phyloP scores from a whole-genome alignment of 2,888 invertebrate genomes.

The Cephus pygmeus region DNA sequence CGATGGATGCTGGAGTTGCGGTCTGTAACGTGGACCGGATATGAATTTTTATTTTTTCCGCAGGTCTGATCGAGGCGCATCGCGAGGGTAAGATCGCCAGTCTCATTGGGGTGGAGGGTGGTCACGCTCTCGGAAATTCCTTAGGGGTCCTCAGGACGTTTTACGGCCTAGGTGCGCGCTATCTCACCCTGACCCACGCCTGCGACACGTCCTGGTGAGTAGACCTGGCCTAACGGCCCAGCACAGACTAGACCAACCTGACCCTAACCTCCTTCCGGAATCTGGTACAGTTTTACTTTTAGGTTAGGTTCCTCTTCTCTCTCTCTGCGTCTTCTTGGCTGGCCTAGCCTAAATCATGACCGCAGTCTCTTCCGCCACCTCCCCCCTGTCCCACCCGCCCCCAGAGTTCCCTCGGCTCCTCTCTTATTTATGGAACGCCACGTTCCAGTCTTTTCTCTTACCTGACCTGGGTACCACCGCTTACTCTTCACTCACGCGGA shows the following conservation, averaged over 20 bases:
- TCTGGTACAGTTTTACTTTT: constrained; percentile 6
- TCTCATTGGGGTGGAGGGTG: constrained; percentile 91
- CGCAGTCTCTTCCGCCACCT: no score
- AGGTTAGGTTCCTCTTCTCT: constrained; percentile 4
- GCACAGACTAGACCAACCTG: no score
- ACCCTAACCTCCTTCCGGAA: no score
- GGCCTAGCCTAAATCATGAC: no score
- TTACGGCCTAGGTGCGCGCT: constrained; percentile 88
- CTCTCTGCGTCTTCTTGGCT: neutral
- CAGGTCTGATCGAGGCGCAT: constrained; percentile 79
- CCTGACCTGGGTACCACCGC: no score
- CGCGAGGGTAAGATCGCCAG: constrained; percentile 82
- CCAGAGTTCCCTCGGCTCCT: no score
- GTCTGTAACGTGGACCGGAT: neutral
- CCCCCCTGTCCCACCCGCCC: no score
- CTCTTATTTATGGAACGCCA: no score
- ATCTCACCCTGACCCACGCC: constrained; percentile 91
- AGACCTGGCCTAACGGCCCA: constrained; percentile 35
- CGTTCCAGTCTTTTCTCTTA: no score
- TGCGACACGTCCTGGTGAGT: constrained; percentile 89
- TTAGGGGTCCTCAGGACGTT: constrained; percentile 88
- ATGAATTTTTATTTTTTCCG: constrained; percentile 55
- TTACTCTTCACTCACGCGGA: no score
- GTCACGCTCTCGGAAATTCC: constrained; percentile 91
- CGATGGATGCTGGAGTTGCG: neutral